Percentiles rank a stretch among this genome's conserved stretches.
Conservation (phyloP, 2,113 vertebrate genomes). For the Xenopus tropicalis region UCB_Xtro_10.0 CM004451.2:29329001-29329500, state of each 20-base stretch:
- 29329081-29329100: neutral
- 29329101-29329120: neutral
- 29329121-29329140: constrained; percentile 2
- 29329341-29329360: too few relatives aligned
- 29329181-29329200: neutral
- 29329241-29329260: neutral
- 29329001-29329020: neutral
- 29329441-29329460: too few relatives aligned
- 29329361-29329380: too few relatives aligned
- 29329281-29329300: too few relatives aligned
- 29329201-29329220: neutral
- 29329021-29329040: neutral
- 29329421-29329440: too few relatives aligned
- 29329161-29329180: neutral
- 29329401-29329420: too few relatives aligned
- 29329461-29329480: too few relatives aligned
- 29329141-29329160: neutral
- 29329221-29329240: neutral
- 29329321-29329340: too few relatives aligned
- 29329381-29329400: too few relatives aligned
- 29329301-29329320: too few relatives aligned
- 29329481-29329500: too few relatives aligned
- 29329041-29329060: neutral
- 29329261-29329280: neutral
- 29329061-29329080: neutral